Percentiles rank a stretch among this genome's conserved stretches.
phyloP scores from a whole-genome alignment of 1,140 invertebrate species.

The Atta colombica region DNA sequence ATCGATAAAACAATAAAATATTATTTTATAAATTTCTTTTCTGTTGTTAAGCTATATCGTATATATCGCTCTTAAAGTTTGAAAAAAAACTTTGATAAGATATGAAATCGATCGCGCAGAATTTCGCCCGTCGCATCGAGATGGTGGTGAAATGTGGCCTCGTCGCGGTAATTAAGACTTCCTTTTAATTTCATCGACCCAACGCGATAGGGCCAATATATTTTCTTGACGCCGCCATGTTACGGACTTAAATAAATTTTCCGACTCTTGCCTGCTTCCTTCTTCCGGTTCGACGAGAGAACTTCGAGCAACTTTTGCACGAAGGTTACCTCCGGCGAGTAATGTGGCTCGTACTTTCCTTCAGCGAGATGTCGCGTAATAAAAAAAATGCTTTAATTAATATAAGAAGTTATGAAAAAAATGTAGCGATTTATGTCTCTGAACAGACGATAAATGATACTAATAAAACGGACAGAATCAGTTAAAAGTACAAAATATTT shows the following conservation, averaged over 20 bases:
- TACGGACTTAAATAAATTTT: conserved; percentile 64
- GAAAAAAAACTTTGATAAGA: neutral
- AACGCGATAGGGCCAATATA: conserved; percentile 33
- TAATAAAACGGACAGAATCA: conserved; percentile 14
- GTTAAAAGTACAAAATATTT: neutral
- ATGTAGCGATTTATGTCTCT: conserved; percentile 74
- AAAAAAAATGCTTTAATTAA: conserved; percentile 77
- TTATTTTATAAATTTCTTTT: conserved; percentile 1
- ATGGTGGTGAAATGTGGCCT: conserved; percentile 12
- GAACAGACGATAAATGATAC: neutral
- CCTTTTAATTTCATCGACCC: conserved; percentile 65
- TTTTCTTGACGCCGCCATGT: conserved; percentile 44
- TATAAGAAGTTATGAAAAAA: conserved; percentile 70
- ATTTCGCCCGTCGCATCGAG: conserved; percentile 11
- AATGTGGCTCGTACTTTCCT: conserved; percentile 51
- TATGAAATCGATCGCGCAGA: conserved; percentile 28
- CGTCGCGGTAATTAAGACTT: conserved; percentile 61
- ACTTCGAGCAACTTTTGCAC: conserved; percentile 42
- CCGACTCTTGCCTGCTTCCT: conserved; percentile 3
- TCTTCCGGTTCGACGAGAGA: conserved; percentile 40
- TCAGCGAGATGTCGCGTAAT: conserved; percentile 9
- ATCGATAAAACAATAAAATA: neutral
- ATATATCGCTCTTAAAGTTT: neutral
- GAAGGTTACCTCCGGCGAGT: conserved; percentile 41
- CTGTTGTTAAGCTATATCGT: neutral